Evolutionary conservation across 1,140 invertebrate genomes (phyloP).

Genomic region (Procambarus virginalis): DNA sequence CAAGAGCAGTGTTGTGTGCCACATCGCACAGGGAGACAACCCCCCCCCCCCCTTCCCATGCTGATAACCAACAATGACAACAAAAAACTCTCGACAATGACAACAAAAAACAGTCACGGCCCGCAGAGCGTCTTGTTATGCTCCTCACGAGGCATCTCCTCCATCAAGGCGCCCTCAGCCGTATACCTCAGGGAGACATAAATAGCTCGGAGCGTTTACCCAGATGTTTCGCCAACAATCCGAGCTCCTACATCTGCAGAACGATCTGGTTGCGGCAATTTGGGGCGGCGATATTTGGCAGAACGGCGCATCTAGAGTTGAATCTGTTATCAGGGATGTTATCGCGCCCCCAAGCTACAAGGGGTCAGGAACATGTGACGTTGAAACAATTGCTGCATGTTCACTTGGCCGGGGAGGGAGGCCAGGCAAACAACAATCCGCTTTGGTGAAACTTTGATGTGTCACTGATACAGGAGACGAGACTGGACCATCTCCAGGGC

Average conservation of each 20-base stretch:
- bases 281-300: too few species aligned
- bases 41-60: too few species aligned
- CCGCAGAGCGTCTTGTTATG: neutral
- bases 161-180: neutral
- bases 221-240: too few species aligned
- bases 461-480: neutral
- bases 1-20: too few species aligned
- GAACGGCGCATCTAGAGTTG: neutral
- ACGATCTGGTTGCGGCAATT: too few species aligned
- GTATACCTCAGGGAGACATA: neutral
- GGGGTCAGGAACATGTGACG: neutral
- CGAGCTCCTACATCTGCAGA: too few species aligned
- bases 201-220: neutral
- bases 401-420: neutral
- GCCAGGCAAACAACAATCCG: neutral
- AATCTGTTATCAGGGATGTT: neutral
- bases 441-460: neutral
- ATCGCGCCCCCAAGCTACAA: neutral
- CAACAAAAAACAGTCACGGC: neutral
- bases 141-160: too few species aligned
- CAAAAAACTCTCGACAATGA: too few species aligned
- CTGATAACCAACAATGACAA: neutral
- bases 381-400: slow-evolving; percentile 3
- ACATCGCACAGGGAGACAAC: too few species aligned
- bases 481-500: too few species aligned